Conservation (phyloP, 2,797 vertebrate genomes). For the Alexandromys oeconomus region DNA sequence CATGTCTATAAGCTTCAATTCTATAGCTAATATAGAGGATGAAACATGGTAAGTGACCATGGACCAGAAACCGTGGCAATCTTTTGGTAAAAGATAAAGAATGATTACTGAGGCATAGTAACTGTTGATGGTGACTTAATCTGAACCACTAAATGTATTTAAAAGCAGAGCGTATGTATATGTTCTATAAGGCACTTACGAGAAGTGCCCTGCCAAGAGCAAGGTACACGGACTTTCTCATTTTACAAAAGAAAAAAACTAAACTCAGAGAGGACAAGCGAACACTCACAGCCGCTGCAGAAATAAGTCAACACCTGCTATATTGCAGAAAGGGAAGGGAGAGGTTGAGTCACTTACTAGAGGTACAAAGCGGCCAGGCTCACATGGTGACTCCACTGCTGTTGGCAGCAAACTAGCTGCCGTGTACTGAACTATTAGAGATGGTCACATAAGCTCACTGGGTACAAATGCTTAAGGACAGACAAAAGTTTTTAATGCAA, state of each 20-base stretch:
- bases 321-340: neutral
- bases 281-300: neutral
- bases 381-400: rapidly evolving
- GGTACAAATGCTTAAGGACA: neutral
- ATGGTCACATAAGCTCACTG: neutral
- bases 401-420: no score
- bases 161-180: neutral
- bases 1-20: neutral
- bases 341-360: neutral
- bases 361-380: neutral
- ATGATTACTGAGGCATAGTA: neutral
- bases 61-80: neutral
- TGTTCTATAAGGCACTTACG: neutral
- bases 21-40: neutral
- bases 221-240: neutral
- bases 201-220: neutral
- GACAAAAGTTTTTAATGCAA: neutral
- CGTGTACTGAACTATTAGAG: neutral
- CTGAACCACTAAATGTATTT: neutral
- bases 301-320: neutral
- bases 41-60: neutral
- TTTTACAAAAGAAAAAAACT: neutral
- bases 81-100: neutral
- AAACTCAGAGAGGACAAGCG: neutral
- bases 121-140: neutral